These are phyloP conservation scores for Lycophotia porphyrea DNA, from an alignment of 2,888 invertebrate species.

Conservation along the genomic window DNA sequence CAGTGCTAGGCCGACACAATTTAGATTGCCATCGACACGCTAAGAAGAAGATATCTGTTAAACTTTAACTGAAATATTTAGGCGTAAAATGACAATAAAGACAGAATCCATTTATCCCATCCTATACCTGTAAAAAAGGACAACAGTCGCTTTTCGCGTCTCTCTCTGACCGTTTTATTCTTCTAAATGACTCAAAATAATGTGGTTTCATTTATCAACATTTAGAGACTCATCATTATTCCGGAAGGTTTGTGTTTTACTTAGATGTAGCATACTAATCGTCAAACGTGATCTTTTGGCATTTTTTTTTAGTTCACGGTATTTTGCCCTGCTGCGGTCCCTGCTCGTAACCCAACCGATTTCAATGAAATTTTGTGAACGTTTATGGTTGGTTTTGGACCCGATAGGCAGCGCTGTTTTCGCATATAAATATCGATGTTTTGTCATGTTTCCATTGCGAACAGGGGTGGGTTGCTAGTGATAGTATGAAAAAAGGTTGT, in stretches of 20 bases:
- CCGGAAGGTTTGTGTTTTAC: not conserved
- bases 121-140: not conserved
- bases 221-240: not conserved
- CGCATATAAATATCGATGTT: not conserved
- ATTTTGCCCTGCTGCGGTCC: not conserved
- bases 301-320: not conserved
- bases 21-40: no score
- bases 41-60: not conserved
- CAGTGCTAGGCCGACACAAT: no score
- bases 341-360: not conserved
- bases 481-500: constrained; percentile 4
- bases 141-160: not conserved
- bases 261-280: not conserved
- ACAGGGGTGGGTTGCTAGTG: not conserved
- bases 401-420: not conserved
- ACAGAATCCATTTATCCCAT: not conserved
- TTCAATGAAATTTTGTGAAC: not conserved
- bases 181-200: not conserved
- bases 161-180: not conserved
- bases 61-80: not conserved
- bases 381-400: not conserved
- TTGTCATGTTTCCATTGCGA: not conserved
- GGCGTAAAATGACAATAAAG: not conserved
- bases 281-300: not conserved
- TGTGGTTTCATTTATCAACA: not conserved